A percentile compares a stretch with the other conserved stretches of the same genome.
Evolutionary conservation across 2,113 vertebrate species (phyloP).

Genomic region (Psettodes erumei): DNA sequence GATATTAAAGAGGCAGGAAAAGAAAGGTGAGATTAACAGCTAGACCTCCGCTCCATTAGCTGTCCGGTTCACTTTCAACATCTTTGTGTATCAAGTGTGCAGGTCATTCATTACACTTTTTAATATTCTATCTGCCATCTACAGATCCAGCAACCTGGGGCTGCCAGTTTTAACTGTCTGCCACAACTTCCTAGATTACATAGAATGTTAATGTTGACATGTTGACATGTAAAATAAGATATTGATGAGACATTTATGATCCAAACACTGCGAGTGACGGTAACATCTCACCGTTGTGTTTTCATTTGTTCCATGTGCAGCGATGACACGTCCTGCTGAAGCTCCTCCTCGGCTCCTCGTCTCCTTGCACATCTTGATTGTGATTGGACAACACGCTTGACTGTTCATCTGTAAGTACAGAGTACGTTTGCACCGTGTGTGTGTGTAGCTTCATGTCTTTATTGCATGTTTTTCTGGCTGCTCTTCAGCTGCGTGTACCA

Average conservation of each 20-base stretch:
- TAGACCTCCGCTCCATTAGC: background rate
- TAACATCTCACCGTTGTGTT: background rate
- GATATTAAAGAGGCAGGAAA: background rate
- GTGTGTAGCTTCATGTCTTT: background rate
- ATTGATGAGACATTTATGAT: background rate
- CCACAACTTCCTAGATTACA: background rate
- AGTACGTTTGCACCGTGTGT: no score
- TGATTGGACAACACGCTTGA: background rate
- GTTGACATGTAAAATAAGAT: background rate
- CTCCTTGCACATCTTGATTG: conserved; percentile 6
- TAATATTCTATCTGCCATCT: no score
- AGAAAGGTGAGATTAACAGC: background rate
- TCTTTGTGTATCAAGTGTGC: background rate
- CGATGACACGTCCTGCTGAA: conserved; percentile 2
- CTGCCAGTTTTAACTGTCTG: conserved; percentile 18
- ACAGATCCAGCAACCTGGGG: background rate
- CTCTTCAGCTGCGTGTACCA: background rate
- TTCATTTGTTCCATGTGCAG: background rate
- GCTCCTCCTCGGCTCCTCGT: background rate
- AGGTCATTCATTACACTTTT: background rate
- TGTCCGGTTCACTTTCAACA: background rate
- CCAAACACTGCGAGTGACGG: background rate
- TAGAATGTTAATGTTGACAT: background rate
- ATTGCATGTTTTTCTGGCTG: background rate
- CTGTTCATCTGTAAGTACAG: conserved; percentile 13